phyloP scores from a whole-genome alignment of 2,888 invertebrate species.

The Margaritifera margaritifera region DNA sequence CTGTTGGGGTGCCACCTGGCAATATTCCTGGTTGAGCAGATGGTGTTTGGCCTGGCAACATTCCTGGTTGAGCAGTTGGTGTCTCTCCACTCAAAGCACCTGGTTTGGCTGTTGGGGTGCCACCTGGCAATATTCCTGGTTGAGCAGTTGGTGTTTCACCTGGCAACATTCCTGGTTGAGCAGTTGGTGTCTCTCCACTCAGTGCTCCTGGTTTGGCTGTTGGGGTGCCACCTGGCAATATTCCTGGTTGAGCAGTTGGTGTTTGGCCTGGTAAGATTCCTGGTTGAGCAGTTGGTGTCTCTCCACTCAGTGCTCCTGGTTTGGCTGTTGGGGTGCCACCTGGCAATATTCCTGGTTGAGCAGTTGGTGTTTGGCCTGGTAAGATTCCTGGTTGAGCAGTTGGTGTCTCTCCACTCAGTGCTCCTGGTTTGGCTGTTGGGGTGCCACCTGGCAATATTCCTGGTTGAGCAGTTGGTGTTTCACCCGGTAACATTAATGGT shows the following conservation, averaged over 20 bases:
- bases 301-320: constrained; percentile 19
- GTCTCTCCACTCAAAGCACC: constrained; percentile 19
- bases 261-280: constrained; percentile 11
- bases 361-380: constrained; percentile 28
- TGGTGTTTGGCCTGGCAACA: constrained; percentile 22
- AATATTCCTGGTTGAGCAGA: too few species aligned
- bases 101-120: constrained; percentile 28
- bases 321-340: constrained; percentile 28
- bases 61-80: constrained; percentile 17
- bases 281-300: constrained; percentile 34
- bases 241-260: constrained; percentile 28
- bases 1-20: constrained; percentile 22
- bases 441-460: constrained; percentile 6
- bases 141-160: constrained; percentile 22
- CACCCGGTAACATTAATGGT: constrained; percentile 9
- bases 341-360: constrained; percentile 18
- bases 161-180: constrained; percentile 6
- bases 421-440: constrained; percentile 24
- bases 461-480: constrained; percentile 14
- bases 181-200: constrained; percentile 14
- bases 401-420: constrained; percentile 19
- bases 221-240: constrained; percentile 20
- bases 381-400: constrained; percentile 17
- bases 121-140: constrained; percentile 15
- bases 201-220: constrained; percentile 4